These are phyloP conservation scores for Ia io DNA, from an alignment of 2,113 vertebrate species.

Conservation along the genomic window DNA sequence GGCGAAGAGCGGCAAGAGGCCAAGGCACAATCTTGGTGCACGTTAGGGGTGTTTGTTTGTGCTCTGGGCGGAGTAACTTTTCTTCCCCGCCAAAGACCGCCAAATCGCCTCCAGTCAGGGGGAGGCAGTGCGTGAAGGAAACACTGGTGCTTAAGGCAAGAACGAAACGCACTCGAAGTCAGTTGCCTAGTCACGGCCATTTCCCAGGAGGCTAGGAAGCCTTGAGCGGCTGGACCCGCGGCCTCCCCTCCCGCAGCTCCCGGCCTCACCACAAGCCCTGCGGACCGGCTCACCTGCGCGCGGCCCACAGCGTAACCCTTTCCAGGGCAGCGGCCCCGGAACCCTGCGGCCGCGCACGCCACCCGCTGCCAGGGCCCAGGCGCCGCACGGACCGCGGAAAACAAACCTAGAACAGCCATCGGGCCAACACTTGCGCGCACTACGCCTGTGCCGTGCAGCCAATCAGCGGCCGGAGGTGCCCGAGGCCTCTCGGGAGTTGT, in stretches of 20 bases:
- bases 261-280: background rate
- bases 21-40: background rate
- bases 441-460: background rate
- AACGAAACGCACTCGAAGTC: background rate
- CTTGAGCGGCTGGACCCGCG: background rate
- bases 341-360: background rate
- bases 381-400: background rate
- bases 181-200: background rate
- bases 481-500: constrained; percentile 42
- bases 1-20: background rate
- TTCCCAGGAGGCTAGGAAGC: background rate
- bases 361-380: background rate
- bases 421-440: background rate
- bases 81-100: background rate
- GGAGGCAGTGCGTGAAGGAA: background rate
- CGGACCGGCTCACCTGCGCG: background rate
- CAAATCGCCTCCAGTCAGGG: background rate
- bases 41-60: background rate
- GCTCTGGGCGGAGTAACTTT: background rate
- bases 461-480: background rate
- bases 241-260: background rate
- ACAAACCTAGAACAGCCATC: background rate
- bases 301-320: constrained; percentile 1
- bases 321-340: background rate
- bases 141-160: background rate